Evolutionary conservation across 2,797 vertebrate species (phyloP), one percentile per base, ranked within the genome.

Genomic region (Sebastes itinus): DNA sequence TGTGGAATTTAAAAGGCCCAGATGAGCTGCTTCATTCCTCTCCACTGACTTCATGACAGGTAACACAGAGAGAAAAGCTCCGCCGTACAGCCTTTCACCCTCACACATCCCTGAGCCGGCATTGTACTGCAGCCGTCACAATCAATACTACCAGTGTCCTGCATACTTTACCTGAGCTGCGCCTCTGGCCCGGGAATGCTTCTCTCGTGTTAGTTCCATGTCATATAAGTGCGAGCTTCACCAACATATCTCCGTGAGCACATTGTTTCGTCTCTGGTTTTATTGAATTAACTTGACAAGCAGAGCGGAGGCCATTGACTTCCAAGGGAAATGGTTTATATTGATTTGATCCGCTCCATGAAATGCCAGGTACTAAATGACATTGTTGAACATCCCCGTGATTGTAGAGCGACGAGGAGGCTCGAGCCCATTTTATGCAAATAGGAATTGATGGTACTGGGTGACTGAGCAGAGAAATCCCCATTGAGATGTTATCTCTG

Each of bases 281-380:
- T 65, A 91, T 92, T 90, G 80, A 91, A 90, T 92, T 78, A 89
- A 87, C 62, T 72, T 77, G 81, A 83, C 84, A 78, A 72, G 42
- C 80, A 56, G 76, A 84, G 71, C 46, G 1, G 38, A 66, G 56
- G 42, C 71, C 83, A 61, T 75, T 72, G 90, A 83, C 84, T 82
- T 85, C 78, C 75, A 54, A 85, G 78, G 88, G 88, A 90, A 93
- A 89, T 73, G 70, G 69, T 77, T 86, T 88, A 75, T 79, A 88
- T 92, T 75, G 88, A 92, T 93, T 90, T 63, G 74, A 90, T 92
- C 78, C 42, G 42, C 65, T 76, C 78, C 60, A 20, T 32, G 82
- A 90, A 82, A 87, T 68, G 84, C 78, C 84, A 92, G 89, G 87
- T 90, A 87, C 78, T 73, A 78, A 86, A 86, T 65, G 58, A 87